A percentile compares a stretch with the other conserved stretches of the same genome.
These are phyloP conservation scores for Hybognathus amarus DNA, from an alignment of 2,797 vertebrate genomes.

Conservation along the genomic window DNA sequence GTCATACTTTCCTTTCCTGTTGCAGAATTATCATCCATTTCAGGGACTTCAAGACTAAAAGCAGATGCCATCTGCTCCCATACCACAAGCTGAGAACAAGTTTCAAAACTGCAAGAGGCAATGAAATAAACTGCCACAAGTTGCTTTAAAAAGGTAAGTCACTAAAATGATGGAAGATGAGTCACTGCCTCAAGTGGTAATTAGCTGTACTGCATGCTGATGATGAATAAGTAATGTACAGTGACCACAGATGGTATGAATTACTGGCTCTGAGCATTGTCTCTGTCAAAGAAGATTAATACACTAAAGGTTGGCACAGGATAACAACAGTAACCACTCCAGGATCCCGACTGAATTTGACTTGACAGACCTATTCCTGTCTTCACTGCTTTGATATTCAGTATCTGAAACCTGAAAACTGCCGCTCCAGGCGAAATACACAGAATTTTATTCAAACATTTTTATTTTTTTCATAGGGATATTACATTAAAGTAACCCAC, in stretches of 20 bases:
- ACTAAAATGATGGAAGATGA: constrained; percentile 11
- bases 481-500: constrained; percentile 52
- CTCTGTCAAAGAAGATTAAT: constrained; percentile 35
- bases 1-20: constrained; percentile 54
- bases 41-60: constrained; percentile 44
- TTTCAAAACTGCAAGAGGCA: constrained; percentile 26
- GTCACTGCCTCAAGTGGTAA: constrained; percentile 42
- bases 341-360: constrained; percentile 48
- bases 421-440: constrained; percentile 54
- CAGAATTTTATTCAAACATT: constrained; percentile 17
- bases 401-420: constrained; percentile 53
- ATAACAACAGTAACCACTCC: constrained; percentile 48
- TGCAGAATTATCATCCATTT: constrained; percentile 58
- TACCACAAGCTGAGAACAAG: constrained; percentile 21
- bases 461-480: constrained; percentile 26
- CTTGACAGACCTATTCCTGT: constrained; percentile 52
- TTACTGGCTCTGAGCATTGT: constrained; percentile 39
- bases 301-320: constrained; percentile 38
- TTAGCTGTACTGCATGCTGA: constrained; percentile 22
- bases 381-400: constrained; percentile 53
- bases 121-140: constrained; percentile 27
- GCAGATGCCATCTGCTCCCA: constrained; percentile 51
- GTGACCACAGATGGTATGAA: constrained; percentile 35
- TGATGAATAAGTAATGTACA: constrained; percentile 28
- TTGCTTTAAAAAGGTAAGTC: constrained; percentile 18